These are phyloP conservation scores for Leptinotarsa lineolata DNA, from an alignment of 1,140 invertebrate species.

Conservation along the genomic window DNA sequence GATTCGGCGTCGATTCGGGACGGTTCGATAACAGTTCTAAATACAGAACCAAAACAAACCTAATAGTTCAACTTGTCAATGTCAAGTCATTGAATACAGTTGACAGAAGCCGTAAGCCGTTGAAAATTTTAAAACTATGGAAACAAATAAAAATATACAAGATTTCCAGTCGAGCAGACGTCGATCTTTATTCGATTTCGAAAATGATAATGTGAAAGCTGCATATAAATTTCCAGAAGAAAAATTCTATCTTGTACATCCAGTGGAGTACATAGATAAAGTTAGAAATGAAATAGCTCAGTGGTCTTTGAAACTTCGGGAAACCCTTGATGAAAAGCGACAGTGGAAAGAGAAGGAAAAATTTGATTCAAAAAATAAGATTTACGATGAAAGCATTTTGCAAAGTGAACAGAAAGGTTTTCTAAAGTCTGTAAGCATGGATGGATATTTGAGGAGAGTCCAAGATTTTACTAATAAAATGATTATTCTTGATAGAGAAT, in stretches of 20 bases:
- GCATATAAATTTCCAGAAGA: constrained; percentile 9
- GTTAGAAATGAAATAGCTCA: constrained; percentile 11
- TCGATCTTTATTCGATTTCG: background rate
- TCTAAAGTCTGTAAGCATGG: background rate
- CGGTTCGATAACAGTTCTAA: too few species aligned
- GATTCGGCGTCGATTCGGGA: too few species aligned
- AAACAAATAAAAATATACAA: too few species aligned
- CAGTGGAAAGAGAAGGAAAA: background rate
- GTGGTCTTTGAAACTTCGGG: background rate
- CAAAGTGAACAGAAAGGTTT: background rate
- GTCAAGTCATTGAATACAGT: too few species aligned
- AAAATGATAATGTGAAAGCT: background rate
- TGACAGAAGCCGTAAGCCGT: too few species aligned
- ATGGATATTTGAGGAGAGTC: constrained; percentile 1
- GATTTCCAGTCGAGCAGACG: background rate
- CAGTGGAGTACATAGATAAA: constrained; percentile 13
- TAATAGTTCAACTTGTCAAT: too few species aligned
- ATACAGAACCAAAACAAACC: too few species aligned
- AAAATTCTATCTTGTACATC: background rate
- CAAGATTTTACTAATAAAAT: constrained; percentile 3
- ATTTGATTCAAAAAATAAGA: constrained; percentile 1
- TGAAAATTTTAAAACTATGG: too few species aligned
- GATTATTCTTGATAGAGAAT: background rate
- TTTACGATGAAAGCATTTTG: constrained; percentile 9
- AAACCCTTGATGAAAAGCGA: background rate